Percentiles rank a stretch among this genome's conserved stretches.
phyloP scores from a whole-genome alignment of 2,113 vertebrate species.

The Spilogale gracilis region DNA sequence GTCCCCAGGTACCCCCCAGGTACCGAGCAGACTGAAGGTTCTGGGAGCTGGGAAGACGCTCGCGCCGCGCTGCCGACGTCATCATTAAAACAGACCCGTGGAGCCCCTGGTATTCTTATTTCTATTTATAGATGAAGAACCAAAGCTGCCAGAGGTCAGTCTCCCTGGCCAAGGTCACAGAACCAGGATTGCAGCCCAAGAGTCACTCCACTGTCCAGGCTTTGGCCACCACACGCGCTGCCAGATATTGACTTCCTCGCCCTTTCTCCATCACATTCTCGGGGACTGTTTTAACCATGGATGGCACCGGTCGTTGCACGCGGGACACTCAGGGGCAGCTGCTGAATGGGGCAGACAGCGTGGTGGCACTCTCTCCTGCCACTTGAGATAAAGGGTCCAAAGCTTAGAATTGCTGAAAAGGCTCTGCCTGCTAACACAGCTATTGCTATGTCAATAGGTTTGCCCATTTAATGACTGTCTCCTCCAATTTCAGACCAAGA shows the following conservation, averaged over 20 bases:
- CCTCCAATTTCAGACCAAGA: neutral
- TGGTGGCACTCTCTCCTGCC: neutral
- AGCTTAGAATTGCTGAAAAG: neutral
- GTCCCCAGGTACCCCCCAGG: neutral
- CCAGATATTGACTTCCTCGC: neutral
- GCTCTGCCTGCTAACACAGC: neutral
- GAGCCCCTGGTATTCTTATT: neutral
- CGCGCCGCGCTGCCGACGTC: fast-evolving
- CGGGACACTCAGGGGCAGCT: neutral
- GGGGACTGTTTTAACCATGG: neutral
- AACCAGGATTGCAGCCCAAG: neutral
- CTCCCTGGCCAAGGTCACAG: neutral
- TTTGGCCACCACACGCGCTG: too few species aligned
- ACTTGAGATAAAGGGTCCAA: neutral
- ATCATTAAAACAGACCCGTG: neutral
- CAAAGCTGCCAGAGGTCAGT: neutral
- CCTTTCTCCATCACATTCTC: neutral
- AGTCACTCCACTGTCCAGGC: neutral
- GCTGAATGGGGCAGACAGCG: neutral
- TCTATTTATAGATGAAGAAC: neutral
- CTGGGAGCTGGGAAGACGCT: neutral
- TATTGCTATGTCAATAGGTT: neutral
- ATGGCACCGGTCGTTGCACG: neutral
- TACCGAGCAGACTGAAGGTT: neutral
- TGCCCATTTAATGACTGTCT: neutral